Conservation (phyloP, 2,888 invertebrate species). For the Epinotia ramella region DNA sequence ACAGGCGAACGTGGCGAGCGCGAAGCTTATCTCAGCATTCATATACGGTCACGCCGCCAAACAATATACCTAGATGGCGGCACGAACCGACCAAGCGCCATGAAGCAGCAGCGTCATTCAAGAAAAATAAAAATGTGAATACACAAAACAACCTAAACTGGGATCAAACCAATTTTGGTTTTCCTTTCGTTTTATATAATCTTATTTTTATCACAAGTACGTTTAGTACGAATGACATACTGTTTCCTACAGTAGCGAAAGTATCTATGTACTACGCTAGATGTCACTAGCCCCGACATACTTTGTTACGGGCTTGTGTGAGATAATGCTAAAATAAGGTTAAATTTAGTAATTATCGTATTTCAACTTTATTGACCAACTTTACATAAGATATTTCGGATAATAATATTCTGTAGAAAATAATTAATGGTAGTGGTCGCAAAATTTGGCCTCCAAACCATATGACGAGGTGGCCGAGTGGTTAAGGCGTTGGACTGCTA, state of each 20-base stretch:
- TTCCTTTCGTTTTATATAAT: too few species aligned
- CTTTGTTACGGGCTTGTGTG: not conserved
- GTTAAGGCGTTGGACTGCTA: slow-evolving; percentile 95
- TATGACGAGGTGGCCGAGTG: slow-evolving; percentile 93
- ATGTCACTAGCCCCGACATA: slow-evolving; percentile 4
- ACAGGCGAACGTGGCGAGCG: too few species aligned
- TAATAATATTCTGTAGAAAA: slow-evolving; percentile 15
- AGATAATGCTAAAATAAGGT: not conserved
- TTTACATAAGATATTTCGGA: too few species aligned
- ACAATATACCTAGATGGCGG: slow-evolving; percentile 10
- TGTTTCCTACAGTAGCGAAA: not conserved
- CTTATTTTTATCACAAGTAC: too few species aligned
- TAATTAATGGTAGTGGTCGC: slow-evolving; percentile 14
- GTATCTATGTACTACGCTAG: not conserved
- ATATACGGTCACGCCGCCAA: not conserved
- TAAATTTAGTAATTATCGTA: not conserved
- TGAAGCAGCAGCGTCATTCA: not conserved
- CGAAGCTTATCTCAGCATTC: not conserved
- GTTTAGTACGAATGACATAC: too few species aligned
- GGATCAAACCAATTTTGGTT: too few species aligned
- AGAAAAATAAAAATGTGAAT: not conserved
- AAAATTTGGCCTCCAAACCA: slow-evolving; percentile 56
- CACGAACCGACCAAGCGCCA: not conserved
- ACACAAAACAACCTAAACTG: not conserved
- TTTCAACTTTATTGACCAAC: not conserved